Percentiles rank a stretch among this genome's conserved stretches.
These are phyloP conservation scores for Lycia hirtaria DNA, from an alignment of 2,888 invertebrate species.

Conservation along the genomic window DNA sequence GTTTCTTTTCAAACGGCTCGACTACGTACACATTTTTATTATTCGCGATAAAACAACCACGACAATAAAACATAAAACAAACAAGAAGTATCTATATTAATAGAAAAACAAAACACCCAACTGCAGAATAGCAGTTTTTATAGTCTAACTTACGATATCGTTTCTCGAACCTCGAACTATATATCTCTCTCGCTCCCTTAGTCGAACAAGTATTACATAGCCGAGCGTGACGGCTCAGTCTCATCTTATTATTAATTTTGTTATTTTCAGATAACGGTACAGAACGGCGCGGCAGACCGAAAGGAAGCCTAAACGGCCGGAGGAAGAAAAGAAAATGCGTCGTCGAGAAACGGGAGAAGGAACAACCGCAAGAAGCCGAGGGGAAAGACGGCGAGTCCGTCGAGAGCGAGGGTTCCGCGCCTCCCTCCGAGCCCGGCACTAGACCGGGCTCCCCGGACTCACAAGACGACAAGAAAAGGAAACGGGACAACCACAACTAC, in stretches of 20 bases:
- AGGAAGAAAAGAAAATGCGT: constrained; percentile 69
- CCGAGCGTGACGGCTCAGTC: neutral
- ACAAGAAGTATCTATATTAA: too few relatives aligned
- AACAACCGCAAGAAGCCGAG: constrained; percentile 77
- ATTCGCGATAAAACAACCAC: too few relatives aligned
- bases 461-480: constrained; percentile 55
- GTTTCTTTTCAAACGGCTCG: too few relatives aligned
- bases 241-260: neutral
- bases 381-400: constrained; percentile 78
- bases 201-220: too few relatives aligned
- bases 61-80: too few relatives aligned
- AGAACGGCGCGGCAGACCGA: constrained; percentile 75
- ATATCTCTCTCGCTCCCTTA: too few relatives aligned
- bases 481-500: constrained; percentile 60
- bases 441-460: constrained; percentile 75
- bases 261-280: constrained; percentile 68
- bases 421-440: constrained; percentile 74
- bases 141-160: too few relatives aligned
- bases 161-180: too few relatives aligned
- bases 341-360: constrained; percentile 73
- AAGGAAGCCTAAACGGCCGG: constrained; percentile 69
- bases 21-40: too few relatives aligned
- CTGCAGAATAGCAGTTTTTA: too few relatives aligned
- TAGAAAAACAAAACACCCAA: too few relatives aligned
- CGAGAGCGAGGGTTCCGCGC: constrained; percentile 76